phyloP scores from a whole-genome alignment of 2,113 vertebrate genomes.

The Cochlearius cochlearius region DNA sequence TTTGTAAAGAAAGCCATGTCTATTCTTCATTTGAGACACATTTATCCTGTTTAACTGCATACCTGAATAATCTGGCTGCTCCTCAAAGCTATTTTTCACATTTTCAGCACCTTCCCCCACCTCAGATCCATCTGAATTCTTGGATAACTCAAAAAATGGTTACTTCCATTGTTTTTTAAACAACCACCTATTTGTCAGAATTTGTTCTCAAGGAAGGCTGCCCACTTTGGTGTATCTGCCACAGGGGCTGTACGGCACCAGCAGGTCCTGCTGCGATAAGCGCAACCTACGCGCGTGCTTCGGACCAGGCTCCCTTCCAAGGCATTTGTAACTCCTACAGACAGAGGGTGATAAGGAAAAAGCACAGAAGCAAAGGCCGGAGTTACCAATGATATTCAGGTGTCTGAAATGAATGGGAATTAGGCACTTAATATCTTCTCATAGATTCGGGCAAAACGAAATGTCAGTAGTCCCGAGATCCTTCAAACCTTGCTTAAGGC shows the following conservation, averaged over 20 bases:
- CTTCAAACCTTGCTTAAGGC: not conserved
- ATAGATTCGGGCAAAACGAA: not conserved
- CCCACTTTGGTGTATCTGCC: not conserved
- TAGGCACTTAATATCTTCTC: not conserved
- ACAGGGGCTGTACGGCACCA: not conserved
- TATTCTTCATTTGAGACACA: not conserved
- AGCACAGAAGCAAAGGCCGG: not conserved
- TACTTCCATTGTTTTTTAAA: not conserved
- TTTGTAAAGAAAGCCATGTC: not conserved
- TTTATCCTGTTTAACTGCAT: not conserved
- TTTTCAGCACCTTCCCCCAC: not conserved
- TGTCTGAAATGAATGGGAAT: not conserved
- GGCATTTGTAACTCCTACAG: not conserved
- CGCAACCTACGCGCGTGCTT: not conserved
- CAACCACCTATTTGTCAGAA: not conserved
- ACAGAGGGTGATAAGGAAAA: not conserved
- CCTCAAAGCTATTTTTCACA: not conserved
- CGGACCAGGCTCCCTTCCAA: not conserved
- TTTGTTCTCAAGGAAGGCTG: not conserved
- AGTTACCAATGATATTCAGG: not conserved
- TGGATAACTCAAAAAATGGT: not conserved
- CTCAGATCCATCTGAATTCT: not conserved
- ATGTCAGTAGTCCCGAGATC: not conserved
- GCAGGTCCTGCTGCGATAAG: not conserved
- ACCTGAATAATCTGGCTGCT: not conserved